phyloP scores from a whole-genome alignment of 2,113 vertebrate species.

The Alexandromys fortis region DNA sequence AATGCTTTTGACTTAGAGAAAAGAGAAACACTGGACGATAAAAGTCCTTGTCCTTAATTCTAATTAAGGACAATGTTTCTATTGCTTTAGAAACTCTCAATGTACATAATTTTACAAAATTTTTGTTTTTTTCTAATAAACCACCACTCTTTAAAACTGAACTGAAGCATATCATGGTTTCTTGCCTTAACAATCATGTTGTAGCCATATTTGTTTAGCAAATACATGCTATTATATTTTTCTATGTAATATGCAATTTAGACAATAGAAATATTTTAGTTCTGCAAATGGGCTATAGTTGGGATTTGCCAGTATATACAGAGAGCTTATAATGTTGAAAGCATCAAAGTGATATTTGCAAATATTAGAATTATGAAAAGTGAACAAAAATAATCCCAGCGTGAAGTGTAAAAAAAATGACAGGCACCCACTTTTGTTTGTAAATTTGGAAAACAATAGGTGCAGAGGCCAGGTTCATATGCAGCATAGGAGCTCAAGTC shows the following conservation, averaged over 20 bases:
- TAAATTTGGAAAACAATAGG: not conserved
- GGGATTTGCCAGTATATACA: not conserved
- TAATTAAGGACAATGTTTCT: not conserved
- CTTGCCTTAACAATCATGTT: not conserved
- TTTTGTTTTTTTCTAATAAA: constrained; percentile 48
- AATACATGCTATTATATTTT: constrained; percentile 8
- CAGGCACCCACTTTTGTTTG: not conserved
- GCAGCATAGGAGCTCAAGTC: not conserved
- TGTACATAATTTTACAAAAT: constrained; percentile 39
- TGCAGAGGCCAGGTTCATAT: not conserved
- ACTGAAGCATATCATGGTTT: constrained; percentile 27
- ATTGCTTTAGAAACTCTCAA: not conserved
- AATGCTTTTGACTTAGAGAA: constrained; percentile 42
- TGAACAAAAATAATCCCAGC: constrained; percentile 29
- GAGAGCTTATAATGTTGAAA: not conserved
- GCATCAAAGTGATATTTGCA: not conserved
- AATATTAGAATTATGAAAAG: not conserved
- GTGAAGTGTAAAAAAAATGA: not conserved
- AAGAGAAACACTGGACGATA: not conserved
- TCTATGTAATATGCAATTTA: constrained; percentile 1
- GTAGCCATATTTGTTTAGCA: not conserved
- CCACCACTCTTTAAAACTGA: constrained; percentile 1
- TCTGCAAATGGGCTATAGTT: not conserved
- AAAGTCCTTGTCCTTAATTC: not conserved
- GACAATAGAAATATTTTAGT: constrained; percentile 25